phyloP scores from a whole-genome alignment of 1,140 invertebrate genomes.

The Lucilia sericata region DNA sequence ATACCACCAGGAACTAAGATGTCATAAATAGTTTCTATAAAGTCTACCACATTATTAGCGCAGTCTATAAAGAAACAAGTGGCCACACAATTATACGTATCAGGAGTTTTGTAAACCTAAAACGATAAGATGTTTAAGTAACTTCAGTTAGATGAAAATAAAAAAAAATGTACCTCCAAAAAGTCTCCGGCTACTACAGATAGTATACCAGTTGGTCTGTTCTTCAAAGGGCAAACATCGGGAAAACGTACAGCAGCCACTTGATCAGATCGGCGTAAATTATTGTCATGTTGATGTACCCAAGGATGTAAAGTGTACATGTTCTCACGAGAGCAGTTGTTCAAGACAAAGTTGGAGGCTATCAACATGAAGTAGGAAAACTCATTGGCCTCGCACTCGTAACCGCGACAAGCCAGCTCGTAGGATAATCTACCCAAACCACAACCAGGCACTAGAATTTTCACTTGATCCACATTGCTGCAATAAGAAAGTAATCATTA shows the following conservation, averaged over 20 bases:
- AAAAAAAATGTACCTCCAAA: constrained; percentile 76
- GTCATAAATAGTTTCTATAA: constrained; percentile 92
- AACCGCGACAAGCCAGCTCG: constrained; percentile 91
- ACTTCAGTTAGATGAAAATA: neutral
- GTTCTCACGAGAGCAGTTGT: constrained; percentile 69
- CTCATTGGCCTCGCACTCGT: constrained; percentile 96
- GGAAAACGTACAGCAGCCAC: constrained; percentile 85
- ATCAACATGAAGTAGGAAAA: constrained; percentile 98
- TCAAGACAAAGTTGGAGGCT: constrained; percentile 94
- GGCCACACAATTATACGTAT: constrained; percentile 92
- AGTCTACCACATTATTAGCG: constrained; percentile 94
- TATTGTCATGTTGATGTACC: constrained; percentile 94
- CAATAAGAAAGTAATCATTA: neutral
- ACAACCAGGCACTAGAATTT: constrained; percentile 93
- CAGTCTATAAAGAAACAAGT: constrained; percentile 99
- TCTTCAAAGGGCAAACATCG: constrained; percentile 85
- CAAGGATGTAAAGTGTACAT: constrained; percentile 80
- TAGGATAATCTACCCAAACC: constrained; percentile 93
- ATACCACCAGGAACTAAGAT: constrained; percentile 90
- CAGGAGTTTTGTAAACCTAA: constrained; percentile 80
- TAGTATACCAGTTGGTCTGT: constrained; percentile 74
- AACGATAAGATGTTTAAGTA: constrained; percentile 46
- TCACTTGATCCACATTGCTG: constrained; percentile 72
- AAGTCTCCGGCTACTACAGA: constrained; percentile 98
- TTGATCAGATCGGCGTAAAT: constrained; percentile 85